Evolutionary conservation across 2,888 invertebrate genomes (phyloP), one percentile per base, ranked within the genome.

Genomic region (Parascotia fuliginaria): DNA sequence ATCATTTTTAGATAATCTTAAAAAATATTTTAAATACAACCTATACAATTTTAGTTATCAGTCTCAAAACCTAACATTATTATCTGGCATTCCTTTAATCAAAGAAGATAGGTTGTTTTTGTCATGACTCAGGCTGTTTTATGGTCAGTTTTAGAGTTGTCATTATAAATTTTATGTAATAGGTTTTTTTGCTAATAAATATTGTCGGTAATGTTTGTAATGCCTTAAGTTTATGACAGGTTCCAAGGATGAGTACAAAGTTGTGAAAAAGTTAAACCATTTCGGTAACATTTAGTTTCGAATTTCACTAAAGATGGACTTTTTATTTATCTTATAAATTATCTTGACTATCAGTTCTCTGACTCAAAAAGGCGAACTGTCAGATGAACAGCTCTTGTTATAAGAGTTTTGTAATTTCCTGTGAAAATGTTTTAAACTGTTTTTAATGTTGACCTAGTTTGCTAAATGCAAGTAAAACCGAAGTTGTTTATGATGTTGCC

Each of bases 241-340:
- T n/a, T n/a, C n/a, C n/a, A n/a, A n/a, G n/a, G n/a, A n/a, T n/a
- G n/a, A n/a, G n/a, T n/a, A n/a, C 28, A 7, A 55, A 54, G 24
- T 49, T 60, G 9, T 13, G 28, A 60, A 48, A 33, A 60, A 58
- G 31, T 42, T 47, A 43, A 57, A 31, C 37, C 33, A 53, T 53
- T 52, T 53, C 48, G 15, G 33, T 19, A 60, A 48, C 46, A 27
- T 15, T 62, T 43, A 64, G 47, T 42, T 63, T 42, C 22, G 37
- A 52, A 47, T 15, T 39, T 44, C 11, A n/a, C 9, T 24, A 15
- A 14, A 14, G 13, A 31, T 13, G 24, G 24, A 24, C 24, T 24
- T 24, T 24, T 24, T 31, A n/a, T 13, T 14, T 42, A 34, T 42
- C 12, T 24, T 16, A 19, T 37, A 24, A 59, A 54, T 43, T 33